Base-by-base conservation (phyloP, 2,797 vertebrate genomes). In the Sebastes iracundus region DNA sequence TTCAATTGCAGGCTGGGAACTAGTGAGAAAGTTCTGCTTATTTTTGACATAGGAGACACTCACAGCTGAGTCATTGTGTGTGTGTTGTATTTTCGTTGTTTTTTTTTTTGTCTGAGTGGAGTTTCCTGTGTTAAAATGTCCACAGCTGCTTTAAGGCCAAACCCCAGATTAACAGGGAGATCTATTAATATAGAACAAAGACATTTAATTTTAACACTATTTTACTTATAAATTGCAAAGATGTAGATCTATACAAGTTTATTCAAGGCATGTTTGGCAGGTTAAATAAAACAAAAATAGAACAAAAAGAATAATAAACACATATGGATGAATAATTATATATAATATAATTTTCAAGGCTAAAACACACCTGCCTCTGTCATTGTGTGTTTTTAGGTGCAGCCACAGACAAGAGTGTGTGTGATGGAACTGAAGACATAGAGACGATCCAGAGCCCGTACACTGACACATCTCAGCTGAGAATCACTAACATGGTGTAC, bases 401-500 rank as follows among this genome's bases (percentile, higher is more conserved):
- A 53, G 38, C 23, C 18, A 9, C 18, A 23, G 75, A 59, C 0
- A 25, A 75, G 20, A 68, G 13, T 6, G 9, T 46, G 11, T 95
- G 94, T 79, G 81, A 93, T 42, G 93, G 94, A 30, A 85, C 23
- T 46, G 93, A 95, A 80, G 79, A 93, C 32, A 32, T 95, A 16
- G 7, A 53, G 3, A 74, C 32, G 0, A 85, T 95, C 7, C 80
- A 81, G 68, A 91, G 28, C 38, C 85, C 90, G 0, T 95, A 94
- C 79, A 93, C 92, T 3, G 93, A 94, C 70, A 94, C 93, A 1
- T 93, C 93, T 33, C 92, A 95, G 75, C 84, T 95, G 22, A 77
- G 94, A n/a, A 64, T 94, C 22, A 90, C 89, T 18, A 94, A 94
- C 83, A 93, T 94, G 93, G 94, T 95, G 33, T 96, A 96, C 67